Conservation (phyloP, 2,797 vertebrate genomes). For the Propithecus deckenii region DNA sequence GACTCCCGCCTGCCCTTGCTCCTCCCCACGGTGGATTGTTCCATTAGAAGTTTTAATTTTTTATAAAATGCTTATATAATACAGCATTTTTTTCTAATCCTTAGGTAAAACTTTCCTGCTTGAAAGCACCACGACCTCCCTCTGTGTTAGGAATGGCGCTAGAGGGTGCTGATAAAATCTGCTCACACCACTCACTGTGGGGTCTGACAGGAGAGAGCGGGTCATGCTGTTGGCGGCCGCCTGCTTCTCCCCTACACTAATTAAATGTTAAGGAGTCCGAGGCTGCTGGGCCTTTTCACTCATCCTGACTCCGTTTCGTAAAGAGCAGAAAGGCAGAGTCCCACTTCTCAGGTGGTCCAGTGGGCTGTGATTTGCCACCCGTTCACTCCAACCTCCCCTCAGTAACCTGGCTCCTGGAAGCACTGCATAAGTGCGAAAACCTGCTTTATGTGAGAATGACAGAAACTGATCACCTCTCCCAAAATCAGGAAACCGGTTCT, state of each 20-base stretch:
- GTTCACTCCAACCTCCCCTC: not conserved
- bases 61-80: not conserved
- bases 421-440: not conserved
- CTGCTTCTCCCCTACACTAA: not conserved
- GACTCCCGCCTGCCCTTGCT: not conserved
- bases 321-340: not conserved
- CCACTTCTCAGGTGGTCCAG: not conserved
- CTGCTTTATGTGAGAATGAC: not conserved
- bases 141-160: not conserved
- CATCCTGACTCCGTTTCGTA: not conserved
- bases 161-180: not conserved
- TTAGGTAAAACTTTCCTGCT: not conserved
- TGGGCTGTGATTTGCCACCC: not conserved
- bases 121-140: not conserved
- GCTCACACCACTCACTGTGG: not conserved
- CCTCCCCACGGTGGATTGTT: not conserved
- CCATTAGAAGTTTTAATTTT: not conserved
- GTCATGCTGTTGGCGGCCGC: not conserved
- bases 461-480: not conserved
- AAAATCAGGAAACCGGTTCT: not conserved
- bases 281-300: not conserved
- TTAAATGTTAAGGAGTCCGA: not conserved
- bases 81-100: not conserved
- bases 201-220: not conserved
- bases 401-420: not conserved